These are phyloP conservation scores for Turritopsis rubra DNA, from an alignment of 30 jellyfish, hydroid and myxozoan genomes.

Conservation along the genomic window DNA sequence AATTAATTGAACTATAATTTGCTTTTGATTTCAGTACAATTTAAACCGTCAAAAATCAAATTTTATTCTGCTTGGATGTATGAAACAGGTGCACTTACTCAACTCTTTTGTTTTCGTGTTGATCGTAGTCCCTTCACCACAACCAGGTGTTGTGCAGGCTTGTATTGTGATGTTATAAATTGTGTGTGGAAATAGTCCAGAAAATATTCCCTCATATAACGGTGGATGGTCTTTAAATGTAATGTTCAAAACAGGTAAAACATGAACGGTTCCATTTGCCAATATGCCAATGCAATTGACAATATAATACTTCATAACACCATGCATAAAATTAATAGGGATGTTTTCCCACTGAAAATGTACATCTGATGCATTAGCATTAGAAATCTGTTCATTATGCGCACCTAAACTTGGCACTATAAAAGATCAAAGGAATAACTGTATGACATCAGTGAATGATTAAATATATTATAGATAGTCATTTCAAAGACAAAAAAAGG, in stretches of 20 bases:
- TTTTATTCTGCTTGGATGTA: too few relatives aligned
- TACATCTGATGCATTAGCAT: background rate
- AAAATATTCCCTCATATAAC: background rate
- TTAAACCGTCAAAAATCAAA: too few relatives aligned
- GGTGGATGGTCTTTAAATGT: background rate
- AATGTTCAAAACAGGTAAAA: background rate
- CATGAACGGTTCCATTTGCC: background rate
- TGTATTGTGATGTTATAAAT: conserved; percentile 53
- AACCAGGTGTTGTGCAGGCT: conserved; percentile 82
- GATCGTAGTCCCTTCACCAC: conserved; percentile 62
- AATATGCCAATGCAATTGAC: background rate
- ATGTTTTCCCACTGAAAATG: background rate
- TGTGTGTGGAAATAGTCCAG: conserved; percentile 57
- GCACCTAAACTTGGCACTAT: background rate
- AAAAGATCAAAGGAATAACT: background rate
- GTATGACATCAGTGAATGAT: background rate
- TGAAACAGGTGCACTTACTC: background rate
- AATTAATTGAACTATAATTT: too few relatives aligned
- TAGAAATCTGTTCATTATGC: background rate
- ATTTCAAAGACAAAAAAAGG: background rate
- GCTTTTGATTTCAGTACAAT: too few relatives aligned
- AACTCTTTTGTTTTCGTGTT: conserved; percentile 50
- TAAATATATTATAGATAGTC: background rate
- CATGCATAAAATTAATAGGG: background rate
- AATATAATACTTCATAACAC: background rate